Evolutionary conservation across 2,888 invertebrate genomes (phyloP), one percentile per base, ranked within the genome.

Genomic region (Junonia oenone): DNA sequence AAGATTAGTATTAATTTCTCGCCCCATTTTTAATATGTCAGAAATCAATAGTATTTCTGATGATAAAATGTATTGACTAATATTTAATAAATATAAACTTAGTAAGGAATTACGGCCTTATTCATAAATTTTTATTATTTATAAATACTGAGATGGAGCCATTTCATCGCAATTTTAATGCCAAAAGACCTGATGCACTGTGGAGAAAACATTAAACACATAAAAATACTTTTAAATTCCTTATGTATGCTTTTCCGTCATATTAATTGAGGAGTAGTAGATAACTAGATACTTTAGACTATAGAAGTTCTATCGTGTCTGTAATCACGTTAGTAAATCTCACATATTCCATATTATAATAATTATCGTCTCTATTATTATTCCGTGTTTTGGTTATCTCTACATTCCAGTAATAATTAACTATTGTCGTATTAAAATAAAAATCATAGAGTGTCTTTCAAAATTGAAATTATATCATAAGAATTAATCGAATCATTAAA

Each of bases 351-450:
- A 38, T 19, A 22, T 38, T 11, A 38, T 9, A n/a, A n/a, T n/a
- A n/a, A n/a, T n/a, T n/a, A n/a, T n/a, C n/a, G n/a, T n/a, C n/a
- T n/a, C n/a, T n/a, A n/a, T n/a, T 43, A 43, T 17, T 33, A 26
- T 13, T 48, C 17, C 9, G 14, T 35, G 22, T 51, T 58, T 54
- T 19, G n/a, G 50, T 54, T 61, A 61, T 29, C 51, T 50, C 37
- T 38, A 57, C 56, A 56, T 45, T 53, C 53, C 53, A 45, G 27
- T 47, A 47, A 45, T 35, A 48, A 51, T 19, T 27, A 52, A 14
- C 45, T 31, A 40, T 31, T 48, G 33, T 35, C 19, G 22, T 43
- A n/a, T 22, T 29, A 46, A 47, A 26, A 26, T 48, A 37, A 37
- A n/a, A 26, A 29, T 26, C 29, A 47, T 15, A 43, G 29, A 15